Conservation (phyloP, 2,888 invertebrate genomes). For the Tribolium freemani region DNA sequence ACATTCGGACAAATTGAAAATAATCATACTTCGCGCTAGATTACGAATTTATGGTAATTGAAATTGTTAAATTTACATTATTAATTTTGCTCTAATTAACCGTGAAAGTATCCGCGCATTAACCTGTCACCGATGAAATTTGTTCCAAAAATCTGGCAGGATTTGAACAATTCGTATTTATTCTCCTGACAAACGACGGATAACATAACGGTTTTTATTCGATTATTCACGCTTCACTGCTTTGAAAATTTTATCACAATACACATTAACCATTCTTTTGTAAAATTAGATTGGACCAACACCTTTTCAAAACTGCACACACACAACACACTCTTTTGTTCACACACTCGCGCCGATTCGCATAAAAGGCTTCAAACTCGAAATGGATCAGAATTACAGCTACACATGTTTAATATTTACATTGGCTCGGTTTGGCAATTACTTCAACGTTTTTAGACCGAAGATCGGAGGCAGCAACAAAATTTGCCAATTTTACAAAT, state of each 20-base stretch:
- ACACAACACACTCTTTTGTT: conserved; percentile 18
- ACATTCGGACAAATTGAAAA: conserved; percentile 18
- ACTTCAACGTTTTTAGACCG: too few relatives aligned
- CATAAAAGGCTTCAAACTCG: not conserved
- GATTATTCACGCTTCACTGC: conserved; percentile 15
- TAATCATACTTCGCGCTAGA: conserved; percentile 1
- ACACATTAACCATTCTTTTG: conserved; percentile 27
- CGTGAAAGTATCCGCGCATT: not conserved
- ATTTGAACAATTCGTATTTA: not conserved
- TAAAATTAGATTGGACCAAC: conserved; percentile 14
- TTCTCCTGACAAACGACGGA: conserved; percentile 7
- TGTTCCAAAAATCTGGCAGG: not conserved
- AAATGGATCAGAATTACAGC: not conserved
- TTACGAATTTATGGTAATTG: conserved; percentile 21
- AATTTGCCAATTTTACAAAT: too few relatives aligned
- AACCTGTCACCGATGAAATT: not conserved
- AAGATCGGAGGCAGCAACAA: too few relatives aligned
- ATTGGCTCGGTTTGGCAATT: too few relatives aligned
- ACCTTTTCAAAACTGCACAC: conserved; percentile 17
- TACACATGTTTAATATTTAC: too few relatives aligned
- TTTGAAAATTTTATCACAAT: conserved; percentile 22
- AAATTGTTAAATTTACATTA: not conserved
- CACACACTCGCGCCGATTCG: not conserved
- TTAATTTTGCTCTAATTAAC: not conserved
- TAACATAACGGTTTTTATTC: conserved; percentile 14